A percentile compares a stretch with the other conserved stretches of the same genome.
These are phyloP conservation scores for Ramphastos sulfuratus DNA, from an alignment of 2,113 vertebrate species.

Conservation along the genomic window DNA sequence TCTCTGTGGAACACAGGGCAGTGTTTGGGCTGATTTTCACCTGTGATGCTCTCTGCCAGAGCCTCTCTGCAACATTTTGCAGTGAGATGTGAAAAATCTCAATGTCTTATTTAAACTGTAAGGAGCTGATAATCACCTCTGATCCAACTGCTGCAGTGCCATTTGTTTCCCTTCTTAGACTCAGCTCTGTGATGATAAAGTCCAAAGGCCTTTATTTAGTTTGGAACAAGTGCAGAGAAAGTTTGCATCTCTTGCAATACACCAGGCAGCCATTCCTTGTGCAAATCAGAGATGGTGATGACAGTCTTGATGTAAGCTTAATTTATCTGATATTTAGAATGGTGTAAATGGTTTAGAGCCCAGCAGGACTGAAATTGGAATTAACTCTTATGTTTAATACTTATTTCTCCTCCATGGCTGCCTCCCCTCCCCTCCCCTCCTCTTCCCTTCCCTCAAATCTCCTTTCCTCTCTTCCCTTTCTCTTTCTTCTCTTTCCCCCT, in stretches of 20 bases:
- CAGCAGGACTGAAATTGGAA: background rate
- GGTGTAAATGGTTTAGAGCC: background rate
- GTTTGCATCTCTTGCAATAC: background rate
- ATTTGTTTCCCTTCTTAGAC: background rate
- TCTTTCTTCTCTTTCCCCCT: no score
- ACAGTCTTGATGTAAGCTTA: background rate
- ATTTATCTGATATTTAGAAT: background rate
- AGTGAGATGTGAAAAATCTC: background rate
- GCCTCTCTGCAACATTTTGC: background rate
- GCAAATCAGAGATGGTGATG: background rate
- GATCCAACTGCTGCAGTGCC: background rate
- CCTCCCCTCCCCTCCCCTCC: no score
- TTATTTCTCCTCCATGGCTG: background rate
- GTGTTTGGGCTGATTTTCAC: background rate
- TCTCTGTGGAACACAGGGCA: background rate
- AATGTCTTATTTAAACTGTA: background rate
- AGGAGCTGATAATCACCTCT: background rate
- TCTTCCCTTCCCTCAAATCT: no score
- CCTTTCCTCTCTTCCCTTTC: no score
- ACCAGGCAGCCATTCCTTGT: background rate
- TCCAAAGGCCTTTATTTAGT: background rate
- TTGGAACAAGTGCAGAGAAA: background rate
- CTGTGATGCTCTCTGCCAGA: background rate
- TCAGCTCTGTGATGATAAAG: no score
- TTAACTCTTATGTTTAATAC: background rate